Conservation (phyloP, 1,140 invertebrate species). For the Tetramorium parvispinum region DNA sequence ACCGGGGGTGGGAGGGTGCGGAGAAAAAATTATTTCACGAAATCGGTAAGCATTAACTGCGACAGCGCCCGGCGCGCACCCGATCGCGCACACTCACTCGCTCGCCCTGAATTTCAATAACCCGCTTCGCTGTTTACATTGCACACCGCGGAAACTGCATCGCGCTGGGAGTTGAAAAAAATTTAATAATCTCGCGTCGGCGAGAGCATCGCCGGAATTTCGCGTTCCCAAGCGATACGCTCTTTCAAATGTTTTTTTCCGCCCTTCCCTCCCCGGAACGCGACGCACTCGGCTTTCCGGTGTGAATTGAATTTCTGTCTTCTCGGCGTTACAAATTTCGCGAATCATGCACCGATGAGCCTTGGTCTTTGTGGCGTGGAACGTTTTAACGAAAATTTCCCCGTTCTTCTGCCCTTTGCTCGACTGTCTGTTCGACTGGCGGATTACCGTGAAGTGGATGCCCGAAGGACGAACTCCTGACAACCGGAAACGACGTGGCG, state of each 20-base stretch:
- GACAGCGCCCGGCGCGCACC: not conserved
- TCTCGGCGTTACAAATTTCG: slow-evolving; percentile 5
- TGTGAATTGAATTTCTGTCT: slow-evolving; percentile 42
- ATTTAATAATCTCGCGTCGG: slow-evolving; percentile 50
- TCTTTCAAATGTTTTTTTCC: slow-evolving; percentile 20
- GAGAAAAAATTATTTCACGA: slow-evolving; percentile 45
- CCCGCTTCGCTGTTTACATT: slow-evolving; percentile 36
- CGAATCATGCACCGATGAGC: not conserved
- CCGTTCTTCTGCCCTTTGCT: not conserved
- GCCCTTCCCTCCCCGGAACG: not conserved
- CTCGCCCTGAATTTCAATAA: slow-evolving; percentile 42
- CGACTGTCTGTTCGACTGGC: slow-evolving; percentile 9
- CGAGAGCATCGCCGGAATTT: slow-evolving; percentile 19
- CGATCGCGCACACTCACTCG: not conserved
- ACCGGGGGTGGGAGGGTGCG: no score
- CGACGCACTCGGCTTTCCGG: slow-evolving; percentile 10
- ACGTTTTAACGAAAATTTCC: slow-evolving; percentile 28
- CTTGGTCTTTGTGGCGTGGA: not conserved
- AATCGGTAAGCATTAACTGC: slow-evolving; percentile 50
- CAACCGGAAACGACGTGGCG: slow-evolving; percentile 33
- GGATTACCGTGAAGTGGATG: slow-evolving; percentile 14
- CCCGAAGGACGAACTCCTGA: slow-evolving; percentile 25
- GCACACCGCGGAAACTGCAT: slow-evolving; percentile 6
- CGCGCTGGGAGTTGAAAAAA: slow-evolving; percentile 39
- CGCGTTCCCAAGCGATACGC: not conserved